Conservation (phyloP, 64 coral and sea anemone genomes). For the Stichodactyla mertensii region DNA sequence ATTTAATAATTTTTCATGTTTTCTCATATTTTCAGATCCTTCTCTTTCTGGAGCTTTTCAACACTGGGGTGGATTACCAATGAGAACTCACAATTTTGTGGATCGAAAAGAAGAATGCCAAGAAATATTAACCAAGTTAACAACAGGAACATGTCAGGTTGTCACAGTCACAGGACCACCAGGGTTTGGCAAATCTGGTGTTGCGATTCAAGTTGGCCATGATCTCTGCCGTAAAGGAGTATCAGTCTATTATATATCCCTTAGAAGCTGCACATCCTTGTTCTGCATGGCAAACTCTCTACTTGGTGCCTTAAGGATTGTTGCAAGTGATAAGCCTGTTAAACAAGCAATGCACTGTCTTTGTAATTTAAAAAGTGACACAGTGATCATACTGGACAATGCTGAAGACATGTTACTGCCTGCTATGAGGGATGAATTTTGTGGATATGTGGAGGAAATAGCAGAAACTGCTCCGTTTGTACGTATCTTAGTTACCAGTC, state of each 20-base stretch:
- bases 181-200: slow-evolving; percentile 88
- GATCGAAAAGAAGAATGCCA: slow-evolving; percentile 64
- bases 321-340: slow-evolving; percentile 60
- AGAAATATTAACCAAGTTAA: slow-evolving; percentile 52
- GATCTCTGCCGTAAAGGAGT: slow-evolving; percentile 51
- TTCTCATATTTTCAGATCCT: slow-evolving; percentile 28
- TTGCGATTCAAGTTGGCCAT: slow-evolving; percentile 92
- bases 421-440: slow-evolving; percentile 53
- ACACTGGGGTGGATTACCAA: slow-evolving; percentile 75
- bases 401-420: slow-evolving; percentile 84
- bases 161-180: slow-evolving; percentile 85
- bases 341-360: slow-evolving; percentile 69
- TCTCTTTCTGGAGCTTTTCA: slow-evolving; percentile 52
- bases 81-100: slow-evolving; percentile 75
- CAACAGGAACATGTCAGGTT: slow-evolving; percentile 41
- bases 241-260: slow-evolving; percentile 73
- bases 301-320: slow-evolving; percentile 68
- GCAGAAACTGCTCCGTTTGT: slow-evolving; percentile 74
- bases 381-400: slow-evolving; percentile 91
- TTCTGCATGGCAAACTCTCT: slow-evolving; percentile 73
- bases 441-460: slow-evolving; percentile 61
- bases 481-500: slow-evolving; percentile 66
- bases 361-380: slow-evolving; percentile 34
- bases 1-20: not conserved
- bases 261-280: slow-evolving; percentile 65